These are phyloP conservation scores for Neria commutata DNA, from an alignment of 2,888 invertebrate species.

Conservation along the genomic window DNA sequence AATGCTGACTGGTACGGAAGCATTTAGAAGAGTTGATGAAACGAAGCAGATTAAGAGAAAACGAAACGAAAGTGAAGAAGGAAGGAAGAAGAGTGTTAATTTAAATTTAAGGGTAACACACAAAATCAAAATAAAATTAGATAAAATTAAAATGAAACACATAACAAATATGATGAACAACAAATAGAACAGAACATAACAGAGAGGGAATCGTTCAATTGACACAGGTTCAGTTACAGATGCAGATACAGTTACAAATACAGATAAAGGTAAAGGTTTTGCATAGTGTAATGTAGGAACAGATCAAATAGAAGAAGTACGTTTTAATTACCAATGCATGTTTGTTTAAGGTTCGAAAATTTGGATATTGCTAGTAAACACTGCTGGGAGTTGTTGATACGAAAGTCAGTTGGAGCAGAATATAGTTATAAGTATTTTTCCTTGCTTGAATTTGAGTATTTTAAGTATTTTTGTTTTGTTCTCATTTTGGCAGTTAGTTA, in stretches of 20 bases:
- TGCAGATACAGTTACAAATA: conserved; percentile 15
- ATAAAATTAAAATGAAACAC: conserved; percentile 22
- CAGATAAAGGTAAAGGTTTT: conserved; percentile 29
- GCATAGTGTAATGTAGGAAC: conserved; percentile 11
- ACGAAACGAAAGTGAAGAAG: conserved; percentile 20
- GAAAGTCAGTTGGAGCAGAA: too few relatives aligned
- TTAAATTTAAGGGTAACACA: too few relatives aligned
- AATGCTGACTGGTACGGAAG: conserved; percentile 56
- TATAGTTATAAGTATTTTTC: background rate
- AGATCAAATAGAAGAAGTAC: conserved; percentile 22
- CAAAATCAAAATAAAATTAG: conserved; percentile 28
- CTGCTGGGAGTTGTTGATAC: too few relatives aligned
- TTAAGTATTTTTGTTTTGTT: conserved; percentile 7
- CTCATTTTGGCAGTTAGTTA: conserved; percentile 12
- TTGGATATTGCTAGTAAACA: conserved; percentile 48
- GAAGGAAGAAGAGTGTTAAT: conserved; percentile 9
- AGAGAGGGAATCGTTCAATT: too few relatives aligned
- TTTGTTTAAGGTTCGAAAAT: conserved; percentile 37
- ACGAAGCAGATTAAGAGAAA: conserved; percentile 19
- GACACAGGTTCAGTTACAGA: conserved; percentile 15
- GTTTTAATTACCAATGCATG: conserved; percentile 43
- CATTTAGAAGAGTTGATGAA: conserved; percentile 20
- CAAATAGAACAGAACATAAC: conserved; percentile 1
- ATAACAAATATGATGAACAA: conserved; percentile 8
- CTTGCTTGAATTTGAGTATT: conserved; percentile 25